phyloP scores from a whole-genome alignment of 2,113 vertebrate species.

The Castor canadensis region DNA sequence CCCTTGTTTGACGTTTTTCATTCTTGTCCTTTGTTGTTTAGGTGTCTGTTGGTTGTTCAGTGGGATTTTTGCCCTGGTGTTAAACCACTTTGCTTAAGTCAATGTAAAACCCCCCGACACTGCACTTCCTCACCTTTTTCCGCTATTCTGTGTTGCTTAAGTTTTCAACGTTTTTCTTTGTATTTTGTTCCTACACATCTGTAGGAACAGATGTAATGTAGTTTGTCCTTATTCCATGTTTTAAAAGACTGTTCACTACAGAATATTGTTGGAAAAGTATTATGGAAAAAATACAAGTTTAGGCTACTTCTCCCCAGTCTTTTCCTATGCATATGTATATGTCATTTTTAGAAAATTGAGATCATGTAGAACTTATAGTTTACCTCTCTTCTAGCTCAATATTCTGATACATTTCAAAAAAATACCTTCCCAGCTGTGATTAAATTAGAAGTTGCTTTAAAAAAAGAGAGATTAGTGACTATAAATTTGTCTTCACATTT shows the following conservation, averaged over 20 bases:
- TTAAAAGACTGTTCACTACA: neutral
- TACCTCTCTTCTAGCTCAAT: neutral
- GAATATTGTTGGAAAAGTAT: neutral
- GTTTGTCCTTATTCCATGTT: neutral
- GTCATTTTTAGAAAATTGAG: slow-evolving; percentile 26
- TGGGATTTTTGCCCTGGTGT: too few relatives aligned
- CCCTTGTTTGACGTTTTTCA: too few relatives aligned
- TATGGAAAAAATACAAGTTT: neutral
- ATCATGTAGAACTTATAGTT: neutral
- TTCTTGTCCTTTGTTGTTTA: too few relatives aligned
- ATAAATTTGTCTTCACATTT: neutral
- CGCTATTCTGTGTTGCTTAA: too few relatives aligned
- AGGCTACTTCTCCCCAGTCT: neutral
- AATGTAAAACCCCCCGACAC: too few relatives aligned
- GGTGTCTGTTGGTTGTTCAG: too few relatives aligned
- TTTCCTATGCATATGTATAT: neutral
- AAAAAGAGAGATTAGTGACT: neutral
- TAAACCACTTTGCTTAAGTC: too few relatives aligned
- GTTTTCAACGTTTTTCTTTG: too few relatives aligned
- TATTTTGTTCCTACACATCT: too few relatives aligned
- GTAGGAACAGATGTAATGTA: too few relatives aligned
- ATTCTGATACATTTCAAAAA: neutral
- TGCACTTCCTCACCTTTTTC: too few relatives aligned
- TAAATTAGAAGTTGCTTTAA: neutral
- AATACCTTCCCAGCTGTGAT: neutral